phyloP scores from a whole-genome alignment of 1,140 invertebrate species.

The Drosophila guanche region DNA sequence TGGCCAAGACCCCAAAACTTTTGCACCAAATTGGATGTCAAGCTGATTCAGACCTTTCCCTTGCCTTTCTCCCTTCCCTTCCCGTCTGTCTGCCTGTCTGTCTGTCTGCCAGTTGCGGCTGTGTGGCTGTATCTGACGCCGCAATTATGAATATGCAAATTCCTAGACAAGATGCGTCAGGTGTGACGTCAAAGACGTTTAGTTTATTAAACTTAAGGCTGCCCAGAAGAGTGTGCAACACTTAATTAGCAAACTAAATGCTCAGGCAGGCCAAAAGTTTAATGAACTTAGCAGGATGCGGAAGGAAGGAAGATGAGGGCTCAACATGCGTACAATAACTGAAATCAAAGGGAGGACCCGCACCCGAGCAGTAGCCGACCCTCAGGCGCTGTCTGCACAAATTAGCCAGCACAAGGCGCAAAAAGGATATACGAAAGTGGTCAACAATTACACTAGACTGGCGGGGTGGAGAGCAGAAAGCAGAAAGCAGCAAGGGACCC shows the following conservation, averaged over 20 bases:
- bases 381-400: conserved; percentile 66
- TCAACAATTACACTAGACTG: conserved; percentile 65
- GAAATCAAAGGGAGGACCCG: conserved; percentile 61
- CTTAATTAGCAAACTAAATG: conserved; percentile 63
- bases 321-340: conserved; percentile 31
- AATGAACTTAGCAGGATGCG: conserved; percentile 56
- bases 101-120: conserved; percentile 13
- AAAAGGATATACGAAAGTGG: conserved; percentile 75
- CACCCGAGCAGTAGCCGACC: conserved; percentile 18
- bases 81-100: conserved; percentile 20
- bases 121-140: conserved; percentile 11
- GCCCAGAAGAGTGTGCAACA: conserved; percentile 42
- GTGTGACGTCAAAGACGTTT: conserved; percentile 54
- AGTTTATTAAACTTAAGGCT: conserved; percentile 67
- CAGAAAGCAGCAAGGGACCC: conserved; percentile 2
- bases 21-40: conserved; percentile 52
- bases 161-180: conserved; percentile 39
- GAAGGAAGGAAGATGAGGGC: conserved; percentile 5
- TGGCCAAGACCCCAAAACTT: conserved; percentile 50
- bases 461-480: background rate
- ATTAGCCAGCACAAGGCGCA: conserved; percentile 62
- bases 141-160: conserved; percentile 73
- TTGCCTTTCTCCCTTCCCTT: conserved; percentile 13
- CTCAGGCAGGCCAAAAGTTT: conserved; percentile 58
- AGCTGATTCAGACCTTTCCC: conserved; percentile 9